Conservation (phyloP, 1,140 invertebrate genomes). For the Ceratosolen fusciceps region DNA sequence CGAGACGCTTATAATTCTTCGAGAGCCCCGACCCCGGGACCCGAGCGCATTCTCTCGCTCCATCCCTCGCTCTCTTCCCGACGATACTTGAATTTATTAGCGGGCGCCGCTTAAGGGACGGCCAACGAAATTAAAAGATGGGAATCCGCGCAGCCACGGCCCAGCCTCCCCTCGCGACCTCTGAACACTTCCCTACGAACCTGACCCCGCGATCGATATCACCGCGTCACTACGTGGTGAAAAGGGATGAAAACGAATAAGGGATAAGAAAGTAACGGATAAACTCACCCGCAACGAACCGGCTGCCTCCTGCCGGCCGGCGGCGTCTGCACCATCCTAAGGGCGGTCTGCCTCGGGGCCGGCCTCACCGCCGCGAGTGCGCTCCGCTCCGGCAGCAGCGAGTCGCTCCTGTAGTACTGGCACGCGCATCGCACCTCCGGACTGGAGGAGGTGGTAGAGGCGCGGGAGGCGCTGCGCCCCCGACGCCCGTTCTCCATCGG, state of each 20-base stretch:
- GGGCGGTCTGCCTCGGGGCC: background rate
- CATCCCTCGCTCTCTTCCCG: background rate
- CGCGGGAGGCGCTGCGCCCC: conserved; percentile 63
- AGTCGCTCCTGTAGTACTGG: conserved; percentile 86
- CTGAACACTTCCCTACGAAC: background rate
- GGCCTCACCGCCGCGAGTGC: conserved; percentile 68
- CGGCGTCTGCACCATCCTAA: conserved; percentile 56
- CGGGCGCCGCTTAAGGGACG: background rate
- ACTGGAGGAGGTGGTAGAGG: conserved; percentile 77
- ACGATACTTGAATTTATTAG: conserved; percentile 15
- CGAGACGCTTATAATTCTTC: background rate
- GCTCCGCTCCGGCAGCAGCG: conserved; percentile 80
- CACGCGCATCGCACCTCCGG: conserved; percentile 85
- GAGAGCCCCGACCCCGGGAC: no score
- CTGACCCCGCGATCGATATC: background rate
- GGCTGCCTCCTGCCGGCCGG: conserved; percentile 52
- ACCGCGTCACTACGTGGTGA: no score
- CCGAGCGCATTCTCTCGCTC: no score
- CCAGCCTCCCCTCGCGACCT: background rate
- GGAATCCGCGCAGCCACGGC: background rate
- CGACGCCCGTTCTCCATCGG: conserved; percentile 64
- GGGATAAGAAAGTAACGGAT: no score
- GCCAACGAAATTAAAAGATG: no score
- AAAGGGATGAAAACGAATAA: no score
- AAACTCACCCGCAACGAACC: conserved; percentile 58